These are phyloP conservation scores for Nemotelus pantherinus DNA, from an alignment of 2,888 invertebrate genomes.

Conservation along the genomic window DNA sequence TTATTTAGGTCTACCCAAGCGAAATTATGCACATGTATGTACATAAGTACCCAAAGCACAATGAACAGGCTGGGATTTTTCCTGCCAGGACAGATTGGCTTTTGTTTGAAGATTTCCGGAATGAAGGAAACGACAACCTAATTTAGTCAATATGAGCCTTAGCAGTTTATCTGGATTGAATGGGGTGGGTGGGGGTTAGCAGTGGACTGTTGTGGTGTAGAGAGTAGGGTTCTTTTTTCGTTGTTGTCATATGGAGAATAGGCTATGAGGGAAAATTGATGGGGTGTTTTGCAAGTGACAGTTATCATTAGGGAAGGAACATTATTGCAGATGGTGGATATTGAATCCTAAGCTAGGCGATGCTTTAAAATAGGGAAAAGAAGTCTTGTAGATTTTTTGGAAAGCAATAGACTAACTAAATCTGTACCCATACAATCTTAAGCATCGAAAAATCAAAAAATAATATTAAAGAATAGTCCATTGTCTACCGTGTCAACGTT, in stretches of 20 bases:
- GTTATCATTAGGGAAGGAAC: no score
- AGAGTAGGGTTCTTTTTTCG: neutral
- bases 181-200: neutral
- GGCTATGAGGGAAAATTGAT: slow-evolving; percentile 6
- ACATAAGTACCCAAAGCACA: neutral
- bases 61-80: neutral
- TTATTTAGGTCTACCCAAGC: neutral
- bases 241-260: neutral
- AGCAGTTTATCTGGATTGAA: neutral
- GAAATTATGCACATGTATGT: slow-evolving; percentile 8
- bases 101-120: neutral
- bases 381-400: no score
- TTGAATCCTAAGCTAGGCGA: no score
- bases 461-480: no score
- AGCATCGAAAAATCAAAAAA: no score
- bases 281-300: no score
- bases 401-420: no score
- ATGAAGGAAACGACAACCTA: slow-evolving; percentile 9
- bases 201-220: neutral
- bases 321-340: no score
- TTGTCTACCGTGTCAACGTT: no score
- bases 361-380: no score
- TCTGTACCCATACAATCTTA: no score
- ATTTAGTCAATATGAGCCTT: slow-evolving; percentile 9
- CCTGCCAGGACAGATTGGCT: neutral